Conservation (phyloP, 2,888 invertebrate genomes). For the Rhamphomyia laevipes region DNA sequence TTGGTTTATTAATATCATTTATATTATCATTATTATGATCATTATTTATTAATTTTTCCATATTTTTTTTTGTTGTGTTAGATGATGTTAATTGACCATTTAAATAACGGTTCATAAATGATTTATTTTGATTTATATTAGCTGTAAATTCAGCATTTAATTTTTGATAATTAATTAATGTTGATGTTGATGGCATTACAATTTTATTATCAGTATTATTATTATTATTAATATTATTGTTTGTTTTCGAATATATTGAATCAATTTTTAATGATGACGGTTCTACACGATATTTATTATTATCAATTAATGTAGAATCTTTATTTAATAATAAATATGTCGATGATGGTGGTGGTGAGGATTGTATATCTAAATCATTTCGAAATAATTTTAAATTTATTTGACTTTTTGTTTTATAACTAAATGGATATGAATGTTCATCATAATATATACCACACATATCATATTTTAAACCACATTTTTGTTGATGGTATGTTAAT, state of each 20-base stretch:
- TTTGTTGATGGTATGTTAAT: slow-evolving; percentile 42
- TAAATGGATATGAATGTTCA: slow-evolving; percentile 79
- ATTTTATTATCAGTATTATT: neutral
- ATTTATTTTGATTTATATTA: too few species aligned
- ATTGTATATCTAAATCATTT: neutral
- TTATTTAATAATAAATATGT: neutral
- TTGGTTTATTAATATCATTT: too few species aligned
- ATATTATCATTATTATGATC: too few species aligned
- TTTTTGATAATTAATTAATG: neutral
- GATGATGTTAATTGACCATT: too few species aligned
- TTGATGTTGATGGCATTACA: neutral
- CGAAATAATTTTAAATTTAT: slow-evolving; percentile 48
- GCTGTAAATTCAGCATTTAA: neutral
- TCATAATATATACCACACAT: slow-evolving; percentile 48
- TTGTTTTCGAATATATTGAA: neutral
- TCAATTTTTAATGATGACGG: too few species aligned
- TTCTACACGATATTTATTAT: neutral
- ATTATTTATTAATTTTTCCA: too few species aligned
- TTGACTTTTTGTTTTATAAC: slow-evolving; percentile 73
- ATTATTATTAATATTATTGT: neutral
- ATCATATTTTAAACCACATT: slow-evolving; percentile 50
- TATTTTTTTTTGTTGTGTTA: too few species aligned
- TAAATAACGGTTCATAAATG: too few species aligned
- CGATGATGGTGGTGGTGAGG: neutral
- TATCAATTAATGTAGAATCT: neutral